phyloP scores from a whole-genome alignment of 2,113 vertebrate genomes.

The Pomatorhinus ruficollis region DNA sequence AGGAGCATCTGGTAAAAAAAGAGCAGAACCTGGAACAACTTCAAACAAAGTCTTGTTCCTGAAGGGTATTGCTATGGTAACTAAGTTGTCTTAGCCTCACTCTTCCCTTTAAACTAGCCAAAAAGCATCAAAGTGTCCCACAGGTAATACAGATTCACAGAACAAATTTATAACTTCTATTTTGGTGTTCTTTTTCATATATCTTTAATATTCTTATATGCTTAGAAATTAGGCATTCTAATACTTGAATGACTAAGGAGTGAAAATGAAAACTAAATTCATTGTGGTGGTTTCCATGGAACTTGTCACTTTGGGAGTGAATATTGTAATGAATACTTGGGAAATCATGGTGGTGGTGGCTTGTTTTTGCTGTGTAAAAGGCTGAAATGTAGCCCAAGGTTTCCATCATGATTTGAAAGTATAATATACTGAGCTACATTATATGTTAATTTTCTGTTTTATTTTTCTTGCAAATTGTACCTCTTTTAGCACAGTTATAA shows the following conservation, averaged over 20 bases:
- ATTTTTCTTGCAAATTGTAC: neutral
- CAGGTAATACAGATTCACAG: neutral
- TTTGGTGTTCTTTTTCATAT: neutral
- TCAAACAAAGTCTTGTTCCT: neutral
- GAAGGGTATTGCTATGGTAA: constrained; percentile 36
- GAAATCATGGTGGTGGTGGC: neutral
- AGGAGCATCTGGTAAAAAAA: constrained; percentile 51
- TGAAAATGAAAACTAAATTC: neutral
- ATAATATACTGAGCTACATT: neutral
- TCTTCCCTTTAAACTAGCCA: neutral
- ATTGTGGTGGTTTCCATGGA: neutral
- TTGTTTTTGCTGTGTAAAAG: constrained; percentile 3
- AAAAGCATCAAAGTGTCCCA: neutral
- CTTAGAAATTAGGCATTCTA: neutral
- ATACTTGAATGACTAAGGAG: neutral
- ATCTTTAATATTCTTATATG: neutral
- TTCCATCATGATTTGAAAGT: neutral
- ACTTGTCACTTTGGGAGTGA: neutral
- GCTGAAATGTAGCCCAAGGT: neutral
- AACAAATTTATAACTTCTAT: neutral
- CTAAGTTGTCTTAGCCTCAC: neutral
- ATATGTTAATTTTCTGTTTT: neutral
- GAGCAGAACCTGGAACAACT: constrained; percentile 24
- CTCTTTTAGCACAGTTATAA: neutral
- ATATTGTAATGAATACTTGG: neutral